These are phyloP conservation scores for Chiroxiphia lanceolata DNA, from an alignment of 2,797 vertebrate genomes.

Conservation along the genomic window DNA sequence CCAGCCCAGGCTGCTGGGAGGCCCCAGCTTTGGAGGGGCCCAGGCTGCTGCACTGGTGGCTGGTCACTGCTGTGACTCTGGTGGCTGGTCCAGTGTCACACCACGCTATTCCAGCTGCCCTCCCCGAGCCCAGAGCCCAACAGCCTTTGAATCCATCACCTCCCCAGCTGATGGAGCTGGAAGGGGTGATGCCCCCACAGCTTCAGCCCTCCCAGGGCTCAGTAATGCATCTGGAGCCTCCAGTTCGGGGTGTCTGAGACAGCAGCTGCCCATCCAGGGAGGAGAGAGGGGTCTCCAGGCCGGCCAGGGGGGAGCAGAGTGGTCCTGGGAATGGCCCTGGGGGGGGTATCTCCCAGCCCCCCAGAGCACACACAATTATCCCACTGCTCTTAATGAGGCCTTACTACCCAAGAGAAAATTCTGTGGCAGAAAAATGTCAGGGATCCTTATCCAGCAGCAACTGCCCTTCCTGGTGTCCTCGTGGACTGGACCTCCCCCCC, in stretches of 20 bases:
- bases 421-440: fast-evolving
- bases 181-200: fast-evolving
- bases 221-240: too few species aligned
- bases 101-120: fast-evolving
- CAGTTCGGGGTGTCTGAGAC: fast-evolving
- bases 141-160: neutral
- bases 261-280: fast-evolving
- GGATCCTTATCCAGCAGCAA: neutral
- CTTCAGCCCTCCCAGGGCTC: fast-evolving
- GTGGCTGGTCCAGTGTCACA: fast-evolving
- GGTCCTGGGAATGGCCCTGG: neutral
- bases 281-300: fast-evolving
- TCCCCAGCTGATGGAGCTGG: fast-evolving
- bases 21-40: fast-evolving
- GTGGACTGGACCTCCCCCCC: neutral
- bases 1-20: neutral
- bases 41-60: too few species aligned
- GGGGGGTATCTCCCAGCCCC: fast-evolving
- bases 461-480: fast-evolving
- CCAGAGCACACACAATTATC: fast-evolving
- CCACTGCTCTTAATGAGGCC: fast-evolving
- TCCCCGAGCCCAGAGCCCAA: fast-evolving
- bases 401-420: fast-evolving
- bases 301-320: fast-evolving
- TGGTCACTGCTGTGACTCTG: too few species aligned